Evolutionary conservation across 2,888 invertebrate genomes (phyloP), one percentile per base, ranked within the genome.

Genomic region (Pheosia gnoma): DNA sequence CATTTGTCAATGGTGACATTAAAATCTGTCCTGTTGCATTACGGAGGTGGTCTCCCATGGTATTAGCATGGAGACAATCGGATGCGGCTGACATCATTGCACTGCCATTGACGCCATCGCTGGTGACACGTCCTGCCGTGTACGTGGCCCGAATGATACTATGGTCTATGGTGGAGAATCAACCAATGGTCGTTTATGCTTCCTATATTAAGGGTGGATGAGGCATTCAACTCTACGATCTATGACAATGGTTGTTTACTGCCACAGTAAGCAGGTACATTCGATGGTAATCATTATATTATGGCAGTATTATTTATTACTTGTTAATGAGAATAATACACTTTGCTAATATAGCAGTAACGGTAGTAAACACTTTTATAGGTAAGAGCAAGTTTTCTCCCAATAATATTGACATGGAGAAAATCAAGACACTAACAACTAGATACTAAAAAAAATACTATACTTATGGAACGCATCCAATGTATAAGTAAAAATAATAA

Each of bases 1-100:
- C 79, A 82, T 85, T 86, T 83, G 81, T 87, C 85, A 86, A 81
- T 82, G 82, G 80, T 76, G 82, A 76, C 70, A 78, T 84, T 82
- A 83, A 84, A 84, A 84, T 81, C 67, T 75, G 65, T 77, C 72
- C 71, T 65, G 70, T 72, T 72, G 71, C 77, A 74, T 78, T 82
- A 75, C 77, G 71, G 74, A 80, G 87, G 85, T 85, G 84, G 85
- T 85, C 81, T 81, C 78, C 71, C 75, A 74, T 74, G 65, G 70
- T 72, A 87, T 87, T 88, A 88, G 82, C 86, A 89, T 89, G 81
- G 81, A 80, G 79, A 86, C 87, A 84, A 88, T 88, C 85, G 85
- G 80, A 80, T 80, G 78, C 78, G 81, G 84, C 86, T 87, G 87
- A 86, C 89, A 87, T 87, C 85, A 85, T 77, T 72, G 77, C 68